Conservation (phyloP, 2,888 invertebrate species). For the Tiphia femorata region DNA sequence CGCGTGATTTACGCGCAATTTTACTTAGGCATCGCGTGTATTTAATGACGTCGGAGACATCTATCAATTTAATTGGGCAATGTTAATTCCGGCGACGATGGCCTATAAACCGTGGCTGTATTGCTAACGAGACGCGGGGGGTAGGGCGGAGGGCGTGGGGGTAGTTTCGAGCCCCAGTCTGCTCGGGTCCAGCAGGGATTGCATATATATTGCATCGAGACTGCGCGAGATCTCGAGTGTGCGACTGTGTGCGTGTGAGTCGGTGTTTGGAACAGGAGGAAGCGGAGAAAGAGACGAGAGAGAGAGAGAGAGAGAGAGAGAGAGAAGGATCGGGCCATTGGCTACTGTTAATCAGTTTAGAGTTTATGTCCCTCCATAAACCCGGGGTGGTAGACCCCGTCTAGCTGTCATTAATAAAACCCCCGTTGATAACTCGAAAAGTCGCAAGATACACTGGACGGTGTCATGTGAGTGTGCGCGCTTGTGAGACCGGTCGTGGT, state of each 20-base stretch:
- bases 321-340: slow-evolving; percentile 27
- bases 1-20: slow-evolving; percentile 39
- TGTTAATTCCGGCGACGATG: slow-evolving; percentile 69
- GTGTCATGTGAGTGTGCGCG: background rate
- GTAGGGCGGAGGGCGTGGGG: slow-evolving; percentile 21
- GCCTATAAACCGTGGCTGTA: slow-evolving; percentile 65
- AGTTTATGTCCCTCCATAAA: slow-evolving; percentile 68
- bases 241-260: background rate
- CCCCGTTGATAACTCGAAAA: slow-evolving; percentile 68
- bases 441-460: slow-evolving; percentile 60
- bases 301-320: slow-evolving; percentile 6
- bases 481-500: slow-evolving; percentile 9
- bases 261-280: background rate
- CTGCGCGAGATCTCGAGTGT: slow-evolving; percentile 20
- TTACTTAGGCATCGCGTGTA: slow-evolving; percentile 24
- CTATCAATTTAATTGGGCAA: slow-evolving; percentile 69
- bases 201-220: slow-evolving; percentile 64
- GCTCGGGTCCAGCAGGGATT: slow-evolving; percentile 46
- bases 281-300: background rate
- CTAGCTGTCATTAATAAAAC: slow-evolving; percentile 68
- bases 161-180: slow-evolving; percentile 56
- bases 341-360: slow-evolving; percentile 69
- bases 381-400: slow-evolving; percentile 45
- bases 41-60: slow-evolving; percentile 62
- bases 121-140: slow-evolving; percentile 64